Evolutionary conservation across 2,113 vertebrate species (phyloP).

Genomic region (Xyrauchen texanus): DNA sequence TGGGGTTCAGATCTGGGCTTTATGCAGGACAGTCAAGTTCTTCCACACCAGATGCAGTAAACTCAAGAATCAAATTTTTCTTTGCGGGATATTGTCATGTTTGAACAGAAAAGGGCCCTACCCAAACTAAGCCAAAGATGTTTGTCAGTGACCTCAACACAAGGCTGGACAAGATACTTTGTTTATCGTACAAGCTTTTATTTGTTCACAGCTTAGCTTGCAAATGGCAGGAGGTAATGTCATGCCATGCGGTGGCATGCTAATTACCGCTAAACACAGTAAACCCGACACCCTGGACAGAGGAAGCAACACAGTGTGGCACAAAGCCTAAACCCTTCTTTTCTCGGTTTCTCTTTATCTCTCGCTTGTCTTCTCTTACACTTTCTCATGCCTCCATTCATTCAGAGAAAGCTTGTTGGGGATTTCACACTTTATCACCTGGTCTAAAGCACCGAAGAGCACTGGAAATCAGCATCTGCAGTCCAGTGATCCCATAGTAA

Average conservation of each 20-base stretch:
- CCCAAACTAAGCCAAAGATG: not conserved
- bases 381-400: constrained; percentile 42
- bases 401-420: constrained; percentile 61
- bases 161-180: not conserved
- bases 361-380: constrained; percentile 11
- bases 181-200: constrained; percentile 32
- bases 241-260: constrained; percentile 40
- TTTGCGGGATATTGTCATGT: no score
- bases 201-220: constrained; percentile 35
- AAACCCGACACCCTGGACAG: constrained; percentile 40
- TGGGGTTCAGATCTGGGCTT: no score
- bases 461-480: constrained; percentile 62
- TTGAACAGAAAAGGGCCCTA: no score
- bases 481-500: constrained; percentile 63
- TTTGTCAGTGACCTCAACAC: not conserved
- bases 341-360: constrained; percentile 3
- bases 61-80: no score
- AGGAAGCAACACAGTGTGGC: constrained; percentile 32
- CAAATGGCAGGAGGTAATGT: constrained; percentile 34
- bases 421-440: constrained; percentile 66
- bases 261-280: constrained; percentile 61
- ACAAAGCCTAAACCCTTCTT: constrained; percentile 52
- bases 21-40: no score
- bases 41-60: no score
- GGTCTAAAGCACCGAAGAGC: constrained; percentile 50